Conservation (phyloP, 2,113 vertebrate species). For the Prochilodus magdalenae region DNA sequence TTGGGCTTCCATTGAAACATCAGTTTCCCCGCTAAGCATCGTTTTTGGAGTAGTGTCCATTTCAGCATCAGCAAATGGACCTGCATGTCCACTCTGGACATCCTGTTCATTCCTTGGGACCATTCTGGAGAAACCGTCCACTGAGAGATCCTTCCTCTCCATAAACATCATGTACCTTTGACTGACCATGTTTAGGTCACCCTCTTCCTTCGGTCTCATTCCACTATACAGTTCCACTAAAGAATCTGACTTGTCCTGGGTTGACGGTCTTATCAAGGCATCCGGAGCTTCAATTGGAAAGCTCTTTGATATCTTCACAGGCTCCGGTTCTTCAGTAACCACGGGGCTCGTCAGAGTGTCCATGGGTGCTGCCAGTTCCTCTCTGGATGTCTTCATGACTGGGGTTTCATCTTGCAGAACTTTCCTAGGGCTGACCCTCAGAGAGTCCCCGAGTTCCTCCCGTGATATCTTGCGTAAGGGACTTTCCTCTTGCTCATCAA, state of each 20-base stretch:
- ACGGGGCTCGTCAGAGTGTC: conserved; percentile 39
- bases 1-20: conserved; percentile 48
- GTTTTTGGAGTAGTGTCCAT: background rate
- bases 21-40: conserved; percentile 57
- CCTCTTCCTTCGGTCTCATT: conserved; percentile 17
- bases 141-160: conserved; percentile 42
- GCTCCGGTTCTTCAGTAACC: conserved; percentile 35
- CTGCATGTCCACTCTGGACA: conserved; percentile 28
- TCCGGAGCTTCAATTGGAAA: conserved; percentile 25
- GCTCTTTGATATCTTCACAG: conserved; percentile 19
- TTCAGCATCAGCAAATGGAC: conserved; percentile 7
- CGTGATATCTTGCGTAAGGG: conserved; percentile 54
- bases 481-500: conserved; percentile 56
- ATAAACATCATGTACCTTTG: conserved; percentile 21
- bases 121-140: conserved; percentile 40
- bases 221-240: conserved; percentile 8
- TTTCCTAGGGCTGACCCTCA: conserved; percentile 51
- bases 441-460: conserved; percentile 61
- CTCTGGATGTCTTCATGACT: conserved; percentile 54
- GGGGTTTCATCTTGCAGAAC: conserved; percentile 55
- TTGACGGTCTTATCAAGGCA: conserved; percentile 13
- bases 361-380: conserved; percentile 44
- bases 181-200: conserved; percentile 24
- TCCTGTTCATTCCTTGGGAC: conserved; percentile 26
- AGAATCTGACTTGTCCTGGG: conserved; percentile 36